These are phyloP conservation scores for Leucophenga montana DNA, from an alignment of 2,888 invertebrate species.

Conservation along the genomic window DNA sequence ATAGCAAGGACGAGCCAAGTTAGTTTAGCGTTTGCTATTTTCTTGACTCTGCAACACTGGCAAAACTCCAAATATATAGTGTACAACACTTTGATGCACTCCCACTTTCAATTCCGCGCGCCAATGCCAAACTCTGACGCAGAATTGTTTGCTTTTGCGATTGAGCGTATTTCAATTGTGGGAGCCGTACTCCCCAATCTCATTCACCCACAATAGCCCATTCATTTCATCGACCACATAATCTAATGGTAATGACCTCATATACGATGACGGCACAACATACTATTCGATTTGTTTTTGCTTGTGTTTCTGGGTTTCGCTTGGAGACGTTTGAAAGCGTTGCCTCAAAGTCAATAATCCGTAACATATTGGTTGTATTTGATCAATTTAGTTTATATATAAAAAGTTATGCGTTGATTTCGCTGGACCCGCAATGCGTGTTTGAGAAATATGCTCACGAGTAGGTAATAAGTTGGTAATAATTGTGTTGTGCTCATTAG, in stretches of 20 bases:
- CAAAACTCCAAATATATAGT: constrained; percentile 15
- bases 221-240: constrained; percentile 39
- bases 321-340: too few species aligned
- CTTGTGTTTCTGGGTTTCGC: constrained; percentile 42
- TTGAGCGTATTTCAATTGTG: constrained; percentile 59
- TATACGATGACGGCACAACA: constrained; percentile 65
- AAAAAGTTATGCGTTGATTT: too few species aligned
- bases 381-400: constrained; percentile 2
- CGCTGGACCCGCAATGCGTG: too few species aligned
- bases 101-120: too few species aligned
- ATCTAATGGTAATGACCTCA: constrained; percentile 65
- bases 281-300: constrained; percentile 40
- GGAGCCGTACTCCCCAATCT: not conserved
- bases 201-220: too few species aligned
- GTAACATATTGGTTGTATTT: constrained; percentile 9
- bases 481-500: too few species aligned
- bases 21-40: too few species aligned
- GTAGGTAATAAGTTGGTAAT: too few species aligned
- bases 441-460: too few species aligned
- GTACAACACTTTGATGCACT: not conserved
- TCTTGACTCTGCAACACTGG: constrained; percentile 6
- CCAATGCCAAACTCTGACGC: too few species aligned
- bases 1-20: too few species aligned
- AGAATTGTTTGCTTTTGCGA: constrained; percentile 34
- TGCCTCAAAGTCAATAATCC: constrained; percentile 2